These are phyloP conservation scores for Scaptomyza reducta DNA, from an alignment of 2,888 invertebrate genomes.

Conservation along the genomic window DNA sequence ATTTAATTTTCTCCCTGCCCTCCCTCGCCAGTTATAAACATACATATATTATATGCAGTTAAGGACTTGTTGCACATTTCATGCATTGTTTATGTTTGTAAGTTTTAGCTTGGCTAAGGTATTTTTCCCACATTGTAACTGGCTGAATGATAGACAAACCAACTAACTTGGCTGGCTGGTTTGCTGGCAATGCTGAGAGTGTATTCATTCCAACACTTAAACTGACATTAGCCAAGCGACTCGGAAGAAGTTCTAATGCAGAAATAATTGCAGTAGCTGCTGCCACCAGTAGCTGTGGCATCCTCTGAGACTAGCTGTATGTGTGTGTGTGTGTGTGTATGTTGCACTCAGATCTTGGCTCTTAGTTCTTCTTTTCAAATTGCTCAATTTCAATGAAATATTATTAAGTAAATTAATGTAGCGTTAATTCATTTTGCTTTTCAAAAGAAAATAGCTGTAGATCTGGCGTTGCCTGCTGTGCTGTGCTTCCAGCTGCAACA, in stretches of 20 bases:
- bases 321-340: neutral
- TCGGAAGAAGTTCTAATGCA: conserved; percentile 71
- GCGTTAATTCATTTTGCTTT: conserved; percentile 75
- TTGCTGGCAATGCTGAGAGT: conserved; percentile 31
- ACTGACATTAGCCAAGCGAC: conserved; percentile 72
- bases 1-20: neutral
- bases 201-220: conserved; percentile 76
- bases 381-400: conserved; percentile 80
- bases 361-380: conserved; percentile 57
- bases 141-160: conserved; percentile 1
- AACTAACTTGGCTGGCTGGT: conserved; percentile 9
- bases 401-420: conserved; percentile 79
- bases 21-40: neutral
- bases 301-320: conserved; percentile 8
- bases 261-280: conserved; percentile 75
- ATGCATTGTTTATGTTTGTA: conserved; percentile 58
- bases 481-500: conserved; percentile 30
- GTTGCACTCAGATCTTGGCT: conserved; percentile 19
- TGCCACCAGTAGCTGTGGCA: conserved; percentile 53
- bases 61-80: conserved; percentile 69
- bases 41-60: conserved; percentile 51
- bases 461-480: conserved; percentile 44
- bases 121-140: conserved; percentile 67
- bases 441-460: conserved; percentile 63
- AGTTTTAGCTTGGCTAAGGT: conserved; percentile 12